Conservation (phyloP, 2,888 invertebrate species). For the Lacanobia oleracea region DNA sequence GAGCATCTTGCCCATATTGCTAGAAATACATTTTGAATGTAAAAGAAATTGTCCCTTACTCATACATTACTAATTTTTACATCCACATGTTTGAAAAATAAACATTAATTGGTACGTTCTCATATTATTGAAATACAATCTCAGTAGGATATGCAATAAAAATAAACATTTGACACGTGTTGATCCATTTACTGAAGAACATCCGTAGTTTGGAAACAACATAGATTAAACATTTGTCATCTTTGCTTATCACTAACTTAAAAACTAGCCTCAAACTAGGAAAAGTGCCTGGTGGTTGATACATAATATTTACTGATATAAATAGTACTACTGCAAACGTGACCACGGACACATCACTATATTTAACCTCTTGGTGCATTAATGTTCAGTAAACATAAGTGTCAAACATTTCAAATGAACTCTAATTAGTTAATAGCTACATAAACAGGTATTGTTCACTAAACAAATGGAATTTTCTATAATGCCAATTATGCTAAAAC, state of each 20-base stretch:
- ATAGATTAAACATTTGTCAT: slow-evolving; percentile 5
- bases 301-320: slow-evolving; percentile 2
- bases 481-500: not conserved
- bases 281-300: slow-evolving; percentile 8
- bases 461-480: slow-evolving; percentile 9
- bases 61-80: not conserved
- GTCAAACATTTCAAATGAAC: slow-evolving; percentile 53
- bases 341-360: slow-evolving; percentile 24
- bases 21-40: no score
- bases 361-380: slow-evolving; percentile 40
- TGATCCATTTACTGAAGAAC: slow-evolving; percentile 5
- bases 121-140: slow-evolving; percentile 10
- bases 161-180: slow-evolving; percentile 2
- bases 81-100: not conserved
- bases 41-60: not conserved
- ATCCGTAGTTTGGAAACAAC: slow-evolving; percentile 13
- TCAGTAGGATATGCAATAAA: not conserved
- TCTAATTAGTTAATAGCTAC: slow-evolving; percentile 40
- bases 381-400: slow-evolving; percentile 36
- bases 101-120: not conserved
- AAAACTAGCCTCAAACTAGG: slow-evolving; percentile 1
- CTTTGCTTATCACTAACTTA: slow-evolving; percentile 2
- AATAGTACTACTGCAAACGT: slow-evolving; percentile 28
- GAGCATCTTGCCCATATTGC: slow-evolving; percentile 32
- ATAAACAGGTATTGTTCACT: slow-evolving; percentile 34